phyloP scores from a whole-genome alignment of 2,797 vertebrate species.

The Leptodactylus fallax region DNA sequence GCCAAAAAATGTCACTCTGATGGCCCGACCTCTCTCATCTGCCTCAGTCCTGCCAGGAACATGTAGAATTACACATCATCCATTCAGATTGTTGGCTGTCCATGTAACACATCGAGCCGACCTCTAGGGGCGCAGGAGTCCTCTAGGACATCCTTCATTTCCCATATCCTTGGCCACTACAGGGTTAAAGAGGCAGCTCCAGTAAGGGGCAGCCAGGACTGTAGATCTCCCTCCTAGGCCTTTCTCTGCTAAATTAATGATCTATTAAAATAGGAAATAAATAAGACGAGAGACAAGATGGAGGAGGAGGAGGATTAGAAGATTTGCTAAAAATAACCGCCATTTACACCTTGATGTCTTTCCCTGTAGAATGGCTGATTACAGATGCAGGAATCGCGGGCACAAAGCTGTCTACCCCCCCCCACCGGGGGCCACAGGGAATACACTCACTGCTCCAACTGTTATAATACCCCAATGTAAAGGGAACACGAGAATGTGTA shows the following conservation, averaged over 20 bases:
- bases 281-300: neutral
- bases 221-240: neutral
- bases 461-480: too few relatives aligned
- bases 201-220: neutral
- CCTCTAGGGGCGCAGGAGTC: too few relatives aligned
- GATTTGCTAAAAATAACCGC: neutral
- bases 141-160: too few relatives aligned
- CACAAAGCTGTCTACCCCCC: slow-evolving; percentile 4
- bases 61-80: too few relatives aligned
- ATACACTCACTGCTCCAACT: neutral
- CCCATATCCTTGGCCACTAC: too few relatives aligned
- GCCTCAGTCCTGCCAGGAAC: too few relatives aligned
- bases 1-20: too few relatives aligned
- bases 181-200: neutral
- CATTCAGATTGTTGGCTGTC: too few relatives aligned
- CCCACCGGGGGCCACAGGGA: neutral
- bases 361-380: neutral
- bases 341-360: neutral
- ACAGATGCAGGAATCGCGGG: neutral
- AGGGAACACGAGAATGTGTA: too few relatives aligned
- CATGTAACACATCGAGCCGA: too few relatives aligned
- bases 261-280: neutral
- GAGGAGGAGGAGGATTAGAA: neutral
- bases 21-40: too few relatives aligned
- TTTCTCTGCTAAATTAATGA: neutral